Conservation (phyloP, 1,140 invertebrate genomes). For the Penaeus japonicus region DNA sequence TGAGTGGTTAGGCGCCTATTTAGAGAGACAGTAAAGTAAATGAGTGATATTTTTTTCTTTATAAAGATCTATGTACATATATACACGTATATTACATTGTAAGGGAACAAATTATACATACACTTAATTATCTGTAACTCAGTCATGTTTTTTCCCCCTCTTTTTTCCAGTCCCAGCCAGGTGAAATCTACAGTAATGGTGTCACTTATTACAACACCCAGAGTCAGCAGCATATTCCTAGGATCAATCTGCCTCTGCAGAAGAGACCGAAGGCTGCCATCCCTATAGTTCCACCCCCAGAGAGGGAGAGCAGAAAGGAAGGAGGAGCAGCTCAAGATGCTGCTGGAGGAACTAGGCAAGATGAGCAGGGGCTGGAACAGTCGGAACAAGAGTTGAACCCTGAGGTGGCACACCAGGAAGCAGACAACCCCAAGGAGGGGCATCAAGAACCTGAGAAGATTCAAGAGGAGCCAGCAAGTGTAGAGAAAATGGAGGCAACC, state of each 20-base stretch:
- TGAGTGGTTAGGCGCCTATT: too few relatives aligned
- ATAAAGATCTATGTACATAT: too few relatives aligned
- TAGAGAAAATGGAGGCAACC: too few relatives aligned
- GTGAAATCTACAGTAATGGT: conserved; percentile 70
- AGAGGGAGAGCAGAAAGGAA: conserved; percentile 59
- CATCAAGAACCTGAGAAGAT: too few relatives aligned
- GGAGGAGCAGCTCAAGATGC: neutral
- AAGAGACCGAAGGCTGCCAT: conserved; percentile 71
- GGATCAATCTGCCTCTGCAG: conserved; percentile 61
- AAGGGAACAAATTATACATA: neutral
- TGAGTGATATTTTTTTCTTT: too few relatives aligned
- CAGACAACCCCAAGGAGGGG: too few relatives aligned
- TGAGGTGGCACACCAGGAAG: too few relatives aligned
- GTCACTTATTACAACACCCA: conserved; percentile 70
- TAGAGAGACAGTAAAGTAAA: too few relatives aligned
- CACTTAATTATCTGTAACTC: neutral
- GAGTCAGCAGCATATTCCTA: conserved; percentile 63
- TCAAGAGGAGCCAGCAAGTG: too few relatives aligned
- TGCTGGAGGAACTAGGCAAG: neutral
- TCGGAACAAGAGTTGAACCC: too few relatives aligned
- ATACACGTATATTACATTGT: too few relatives aligned
- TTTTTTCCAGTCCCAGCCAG: conserved; percentile 62
- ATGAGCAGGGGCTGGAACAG: neutral
- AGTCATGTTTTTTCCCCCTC: neutral
- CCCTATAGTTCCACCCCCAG: conserved; percentile 71